phyloP scores from a whole-genome alignment of 2,797 vertebrate genomes.

The Sebastes dallii region DNA sequence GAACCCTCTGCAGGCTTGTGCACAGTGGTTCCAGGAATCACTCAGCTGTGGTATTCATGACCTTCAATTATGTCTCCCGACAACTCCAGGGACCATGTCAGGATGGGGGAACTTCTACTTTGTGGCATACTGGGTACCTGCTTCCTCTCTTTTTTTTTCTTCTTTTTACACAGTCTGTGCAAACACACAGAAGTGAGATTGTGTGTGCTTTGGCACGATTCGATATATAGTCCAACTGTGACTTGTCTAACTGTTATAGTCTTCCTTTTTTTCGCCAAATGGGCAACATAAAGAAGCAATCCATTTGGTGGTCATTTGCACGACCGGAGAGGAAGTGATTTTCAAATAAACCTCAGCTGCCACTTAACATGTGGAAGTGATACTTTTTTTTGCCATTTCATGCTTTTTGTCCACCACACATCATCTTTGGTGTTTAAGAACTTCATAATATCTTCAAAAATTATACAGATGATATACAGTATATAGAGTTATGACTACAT shows the following conservation, averaged over 20 bases:
- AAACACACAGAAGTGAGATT: constrained; percentile 29
- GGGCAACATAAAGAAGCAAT: constrained; percentile 1
- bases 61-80: constrained; percentile 71
- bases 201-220: constrained; percentile 34
- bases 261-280: constrained; percentile 3
- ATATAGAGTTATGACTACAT: neutral
- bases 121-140: constrained; percentile 42
- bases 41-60: constrained; percentile 65
- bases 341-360: constrained; percentile 18
- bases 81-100: constrained; percentile 50
- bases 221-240: neutral
- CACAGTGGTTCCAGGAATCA: constrained; percentile 55
- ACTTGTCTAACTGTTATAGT: neutral
- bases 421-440: neutral
- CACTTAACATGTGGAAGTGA: constrained; percentile 2
- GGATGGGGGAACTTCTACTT: constrained; percentile 40
- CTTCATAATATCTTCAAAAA: neutral
- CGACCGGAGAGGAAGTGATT: constrained; percentile 12
- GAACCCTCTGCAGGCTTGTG: constrained; percentile 50
- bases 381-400: neutral
- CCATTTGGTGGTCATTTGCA: constrained; percentile 1
- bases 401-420: neutral
- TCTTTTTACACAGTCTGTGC: constrained; percentile 4
- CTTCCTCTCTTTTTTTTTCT: neutral
- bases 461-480: neutral